phyloP scores from a whole-genome alignment of 37 sponge, comb jelly and placozoan species.

The Cladorhizidae sp. region DNA sequence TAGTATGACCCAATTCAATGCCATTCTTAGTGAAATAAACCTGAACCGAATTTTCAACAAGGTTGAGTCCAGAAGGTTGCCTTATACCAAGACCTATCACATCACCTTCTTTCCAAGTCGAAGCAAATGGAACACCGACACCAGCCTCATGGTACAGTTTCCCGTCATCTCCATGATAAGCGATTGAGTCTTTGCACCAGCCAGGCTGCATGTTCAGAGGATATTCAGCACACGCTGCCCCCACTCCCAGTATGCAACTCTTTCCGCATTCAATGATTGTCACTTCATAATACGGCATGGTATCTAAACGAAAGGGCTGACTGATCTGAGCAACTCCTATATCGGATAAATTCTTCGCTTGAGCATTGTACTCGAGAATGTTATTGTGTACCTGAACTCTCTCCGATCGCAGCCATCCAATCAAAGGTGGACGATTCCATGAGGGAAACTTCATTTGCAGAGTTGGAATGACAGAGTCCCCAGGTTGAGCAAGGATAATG shows the following conservation, averaged over 20 bases:
- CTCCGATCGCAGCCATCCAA: constrained; percentile 66
- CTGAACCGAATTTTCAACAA: constrained; percentile 11
- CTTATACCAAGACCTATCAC: constrained; percentile 63
- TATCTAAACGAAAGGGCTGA: constrained; percentile 13
- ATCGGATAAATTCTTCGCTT: background rate
- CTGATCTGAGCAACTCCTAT: constrained; percentile 52
- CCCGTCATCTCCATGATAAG: constrained; percentile 69
- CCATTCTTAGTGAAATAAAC: constrained; percentile 66
- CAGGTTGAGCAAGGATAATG: constrained; percentile 31
- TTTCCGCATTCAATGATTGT: constrained; percentile 38
- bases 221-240: constrained; percentile 44
- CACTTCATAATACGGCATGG: constrained; percentile 49
- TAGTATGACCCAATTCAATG: constrained; percentile 49
- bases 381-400: constrained; percentile 27
- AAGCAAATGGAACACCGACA: constrained; percentile 47
- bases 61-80: background rate
- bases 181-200: constrained; percentile 49
- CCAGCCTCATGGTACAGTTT: constrained; percentile 23
- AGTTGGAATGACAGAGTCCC: constrained; percentile 33
- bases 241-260: constrained; percentile 34
- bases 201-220: constrained; percentile 38
- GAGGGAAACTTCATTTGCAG: constrained; percentile 14
- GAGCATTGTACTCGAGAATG: constrained; percentile 33
- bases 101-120: constrained; percentile 30
- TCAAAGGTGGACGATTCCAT: constrained; percentile 5